Conservation (phyloP, 2,113 vertebrate genomes). For the Cavia aperea region DNA sequence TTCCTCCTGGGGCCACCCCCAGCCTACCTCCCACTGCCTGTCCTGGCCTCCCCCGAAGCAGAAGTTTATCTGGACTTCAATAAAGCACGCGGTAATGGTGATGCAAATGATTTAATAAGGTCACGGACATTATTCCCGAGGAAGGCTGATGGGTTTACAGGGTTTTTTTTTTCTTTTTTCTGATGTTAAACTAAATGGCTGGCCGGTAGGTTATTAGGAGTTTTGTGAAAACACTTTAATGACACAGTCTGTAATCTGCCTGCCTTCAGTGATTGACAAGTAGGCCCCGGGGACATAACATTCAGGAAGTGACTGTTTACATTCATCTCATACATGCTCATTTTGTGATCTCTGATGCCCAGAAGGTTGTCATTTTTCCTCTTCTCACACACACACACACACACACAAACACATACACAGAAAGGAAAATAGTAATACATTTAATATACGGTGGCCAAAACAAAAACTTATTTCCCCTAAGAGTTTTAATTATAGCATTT, state of each 20-base stretch:
- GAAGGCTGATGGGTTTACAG: conserved; percentile 49
- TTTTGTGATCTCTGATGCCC: conserved; percentile 54
- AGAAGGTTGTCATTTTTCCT: conserved; percentile 56
- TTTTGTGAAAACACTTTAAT: conserved; percentile 50
- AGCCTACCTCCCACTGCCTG: not conserved
- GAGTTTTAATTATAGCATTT: conserved; percentile 55
- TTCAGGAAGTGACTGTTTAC: conserved; percentile 58
- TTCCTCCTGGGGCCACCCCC: not conserved
- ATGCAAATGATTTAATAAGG: conserved; percentile 52
- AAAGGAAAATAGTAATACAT: conserved; percentile 61
- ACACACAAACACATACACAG: conserved; percentile 2
- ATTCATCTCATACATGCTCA: conserved; percentile 50
- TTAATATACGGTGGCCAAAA: conserved; percentile 65
- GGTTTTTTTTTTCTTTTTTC: not conserved
- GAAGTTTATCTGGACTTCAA: conserved; percentile 21
- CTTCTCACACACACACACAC: conserved; percentile 42
- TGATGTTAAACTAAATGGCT: conserved; percentile 54
- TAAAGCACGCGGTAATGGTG: not conserved
- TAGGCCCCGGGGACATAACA: conserved; percentile 39
- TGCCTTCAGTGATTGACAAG: conserved; percentile 52
- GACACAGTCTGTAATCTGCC: conserved; percentile 51
- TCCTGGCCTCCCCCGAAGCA: conserved; percentile 18
- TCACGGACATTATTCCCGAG: not conserved
- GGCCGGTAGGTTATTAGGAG: conserved; percentile 49
- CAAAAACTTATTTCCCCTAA: conserved; percentile 60